Conservation (phyloP, 2,797 vertebrate species). For the Poeciliopsis turneri region DNA sequence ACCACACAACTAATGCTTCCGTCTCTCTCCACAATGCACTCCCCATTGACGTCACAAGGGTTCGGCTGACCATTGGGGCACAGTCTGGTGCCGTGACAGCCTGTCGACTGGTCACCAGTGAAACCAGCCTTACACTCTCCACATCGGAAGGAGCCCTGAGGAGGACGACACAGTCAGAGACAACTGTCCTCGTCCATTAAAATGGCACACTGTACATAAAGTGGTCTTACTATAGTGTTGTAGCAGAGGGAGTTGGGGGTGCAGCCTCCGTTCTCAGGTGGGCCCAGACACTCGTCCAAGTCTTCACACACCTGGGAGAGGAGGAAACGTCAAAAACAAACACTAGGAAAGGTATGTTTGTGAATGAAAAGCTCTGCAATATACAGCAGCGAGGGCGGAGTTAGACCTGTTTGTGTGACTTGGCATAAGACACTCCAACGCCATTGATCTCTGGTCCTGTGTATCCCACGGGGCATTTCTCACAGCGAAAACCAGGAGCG, state of each 20-base stretch:
- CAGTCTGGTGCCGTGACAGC: slow-evolving; percentile 84
- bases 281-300: slow-evolving; percentile 89
- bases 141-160: slow-evolving; percentile 92
- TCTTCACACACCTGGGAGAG: slow-evolving; percentile 80
- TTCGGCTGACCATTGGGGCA: slow-evolving; percentile 87
- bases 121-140: slow-evolving; percentile 90
- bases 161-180: slow-evolving; percentile 34
- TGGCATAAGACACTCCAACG: slow-evolving; percentile 85
- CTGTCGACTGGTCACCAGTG: slow-evolving; percentile 87
- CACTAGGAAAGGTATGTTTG: neutral
- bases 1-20: slow-evolving; percentile 90
- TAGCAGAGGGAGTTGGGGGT: slow-evolving; percentile 90
- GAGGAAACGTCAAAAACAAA: neutral
- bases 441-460: slow-evolving; percentile 86
- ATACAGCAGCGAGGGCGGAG: neutral
- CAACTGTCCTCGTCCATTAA: neutral
- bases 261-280: slow-evolving; percentile 86
- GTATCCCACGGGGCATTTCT: slow-evolving; percentile 89
- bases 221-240: slow-evolving; percentile 89
- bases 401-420: slow-evolving; percentile 90
- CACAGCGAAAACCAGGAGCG: slow-evolving; percentile 91
- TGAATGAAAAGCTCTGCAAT: neutral
- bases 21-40: slow-evolving; percentile 87
- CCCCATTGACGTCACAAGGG: slow-evolving; percentile 88
- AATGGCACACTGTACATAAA: neutral